Base-by-base conservation (phyloP, 2,797 vertebrate species). In the Telmatherina bonti region DNA sequence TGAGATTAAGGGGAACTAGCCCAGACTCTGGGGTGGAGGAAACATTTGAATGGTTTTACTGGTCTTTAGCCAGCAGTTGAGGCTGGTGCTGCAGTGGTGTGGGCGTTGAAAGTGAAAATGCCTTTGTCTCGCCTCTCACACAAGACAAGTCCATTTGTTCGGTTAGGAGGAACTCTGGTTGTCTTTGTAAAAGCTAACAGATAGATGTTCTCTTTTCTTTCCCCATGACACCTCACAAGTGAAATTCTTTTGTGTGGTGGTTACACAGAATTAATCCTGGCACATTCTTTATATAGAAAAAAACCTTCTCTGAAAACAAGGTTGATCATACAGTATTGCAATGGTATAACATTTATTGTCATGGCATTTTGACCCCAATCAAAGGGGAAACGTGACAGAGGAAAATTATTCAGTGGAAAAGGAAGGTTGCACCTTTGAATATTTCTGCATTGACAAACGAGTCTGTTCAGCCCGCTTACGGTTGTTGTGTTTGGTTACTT, bases 71-170 rank as follows among this genome's bases (percentile, higher is more conserved):
- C 84, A 85, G 85, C 60, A 38, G 86, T 77, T 58, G 74, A 69
- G 64, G 66, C 77, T 33, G 55, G 54, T 67, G 81, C 87, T 63
- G 83, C 81, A 59, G 70, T 49, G 78, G 83, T 52, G 81, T 67
- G 70, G 76, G 80, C 67, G 86, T 71, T 80, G 85, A 85, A 83
- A 84, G 88, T 79, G 74, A 89, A 81, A 92, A 83, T 71, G 84
- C 85, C 81, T 90, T 91, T 86, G 89, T 87, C 82, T 59, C 78
- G 56, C 53, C 72, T 68, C 76, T 76, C 20, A 1, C 82, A 70
- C 66, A 54, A 91, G 92, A 94, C 93, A 93, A 92, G 80, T 93
- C 86, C 81, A 93, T 94, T 93, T 94, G 92, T 93, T 88, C 86
- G 81, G 86, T 92, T 93, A 91, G 84, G 84, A 86, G 79, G 55